A percentile compares a stretch with the other conserved stretches of the same genome.
Evolutionary conservation across 2,888 invertebrate genomes (phyloP).

Genomic region (Zeuzera pyrina): DNA sequence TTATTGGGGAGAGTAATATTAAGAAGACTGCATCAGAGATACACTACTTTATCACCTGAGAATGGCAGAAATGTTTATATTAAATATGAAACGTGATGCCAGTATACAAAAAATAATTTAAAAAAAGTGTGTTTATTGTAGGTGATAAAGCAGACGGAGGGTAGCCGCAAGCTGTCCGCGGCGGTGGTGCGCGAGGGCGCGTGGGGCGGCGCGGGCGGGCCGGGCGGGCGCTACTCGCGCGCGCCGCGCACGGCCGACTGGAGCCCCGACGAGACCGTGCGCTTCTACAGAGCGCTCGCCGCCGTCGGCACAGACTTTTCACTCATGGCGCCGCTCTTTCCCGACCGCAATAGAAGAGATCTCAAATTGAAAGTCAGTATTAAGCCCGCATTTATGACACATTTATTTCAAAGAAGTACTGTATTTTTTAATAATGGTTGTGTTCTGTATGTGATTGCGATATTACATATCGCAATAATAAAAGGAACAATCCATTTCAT

Average conservation of each 20-base stretch:
- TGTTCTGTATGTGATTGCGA: too few relatives aligned
- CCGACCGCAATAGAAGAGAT: conserved; percentile 83
- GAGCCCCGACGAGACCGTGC: conserved; percentile 85
- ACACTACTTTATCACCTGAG: too few relatives aligned
- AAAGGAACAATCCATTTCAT: too few relatives aligned
- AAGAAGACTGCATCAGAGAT: too few relatives aligned
- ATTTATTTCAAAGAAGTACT: too few relatives aligned
- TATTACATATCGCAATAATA: too few relatives aligned
- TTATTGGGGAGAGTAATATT: too few relatives aligned
- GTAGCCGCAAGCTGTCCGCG: conserved; percentile 75
- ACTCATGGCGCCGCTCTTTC: conserved; percentile 88
- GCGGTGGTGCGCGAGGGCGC: conserved; percentile 75
- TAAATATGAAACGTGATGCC: too few relatives aligned
- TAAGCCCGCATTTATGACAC: conserved; percentile 30
- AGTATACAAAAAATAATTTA: too few relatives aligned
- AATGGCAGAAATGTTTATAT: too few relatives aligned
- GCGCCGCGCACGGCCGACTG: conserved; percentile 81
- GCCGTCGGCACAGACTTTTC: conserved; percentile 95
- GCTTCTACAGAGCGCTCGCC: conserved; percentile 92
- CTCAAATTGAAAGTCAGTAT: conserved; percentile 82
- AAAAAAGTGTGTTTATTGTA: too few relatives aligned
- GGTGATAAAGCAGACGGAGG: conserved; percentile 80
- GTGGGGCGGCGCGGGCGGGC: conserved; percentile 50
- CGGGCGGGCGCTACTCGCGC: conserved; percentile 78
- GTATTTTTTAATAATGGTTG: too few relatives aligned